Percentiles rank a stretch among this genome's conserved stretches.
Conservation (phyloP, 2,888 invertebrate species). For the Volucella zonaria region DNA sequence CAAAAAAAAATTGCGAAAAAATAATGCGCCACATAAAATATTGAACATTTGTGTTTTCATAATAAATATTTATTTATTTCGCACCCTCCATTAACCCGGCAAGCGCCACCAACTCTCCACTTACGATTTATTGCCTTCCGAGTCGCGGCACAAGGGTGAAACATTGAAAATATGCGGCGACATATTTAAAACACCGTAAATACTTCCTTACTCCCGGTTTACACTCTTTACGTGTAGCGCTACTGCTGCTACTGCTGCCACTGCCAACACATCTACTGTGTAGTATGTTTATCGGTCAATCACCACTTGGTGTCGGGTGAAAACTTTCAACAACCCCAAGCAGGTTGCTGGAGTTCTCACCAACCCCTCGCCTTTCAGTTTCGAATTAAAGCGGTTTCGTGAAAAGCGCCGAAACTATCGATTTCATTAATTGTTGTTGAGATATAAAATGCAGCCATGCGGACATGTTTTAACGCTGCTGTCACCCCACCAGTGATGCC, state of each 20-base stretch:
- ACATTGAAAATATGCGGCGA: constrained; percentile 41
- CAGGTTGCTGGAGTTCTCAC: neutral
- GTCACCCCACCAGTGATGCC: constrained; percentile 5
- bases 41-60: constrained; percentile 68
- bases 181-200: constrained; percentile 65
- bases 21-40: constrained; percentile 51
- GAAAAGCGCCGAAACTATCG: constrained; percentile 51
- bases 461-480: constrained; percentile 28
- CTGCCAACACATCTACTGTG: constrained; percentile 25
- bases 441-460: constrained; percentile 63
- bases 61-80: constrained; percentile 68
- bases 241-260: constrained; percentile 27
- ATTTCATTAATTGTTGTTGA: constrained; percentile 64
- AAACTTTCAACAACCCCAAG: neutral
- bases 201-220: constrained; percentile 50
- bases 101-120: constrained; percentile 34
- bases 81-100: constrained; percentile 33
- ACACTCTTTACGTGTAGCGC: constrained; percentile 10
- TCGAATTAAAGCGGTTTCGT: constrained; percentile 50
- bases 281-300: constrained; percentile 67
- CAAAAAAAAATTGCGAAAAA: constrained; percentile 37
- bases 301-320: constrained; percentile 55
- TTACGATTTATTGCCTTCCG: constrained; percentile 62
- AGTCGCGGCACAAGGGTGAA: constrained; percentile 33
- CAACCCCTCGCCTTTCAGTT: neutral